Conservation (phyloP, 2,113 vertebrate species). For the Pygoscelis antarcticus region DNA sequence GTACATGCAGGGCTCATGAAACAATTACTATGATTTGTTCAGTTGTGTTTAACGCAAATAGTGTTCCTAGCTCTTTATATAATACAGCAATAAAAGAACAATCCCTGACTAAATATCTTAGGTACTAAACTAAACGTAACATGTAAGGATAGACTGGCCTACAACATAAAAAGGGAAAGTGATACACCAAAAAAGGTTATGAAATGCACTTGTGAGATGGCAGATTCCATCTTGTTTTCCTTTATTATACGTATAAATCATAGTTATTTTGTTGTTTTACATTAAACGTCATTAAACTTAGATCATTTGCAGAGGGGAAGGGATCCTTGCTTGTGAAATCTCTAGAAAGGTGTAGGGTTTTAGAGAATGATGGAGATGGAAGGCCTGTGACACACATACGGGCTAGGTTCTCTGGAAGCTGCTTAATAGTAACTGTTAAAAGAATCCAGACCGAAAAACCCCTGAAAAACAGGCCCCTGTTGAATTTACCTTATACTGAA, state of each 20-base stretch:
- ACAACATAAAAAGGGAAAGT: background rate
- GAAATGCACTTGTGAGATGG: background rate
- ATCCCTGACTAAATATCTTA: background rate
- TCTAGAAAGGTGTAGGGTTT: background rate
- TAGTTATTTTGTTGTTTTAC: background rate
- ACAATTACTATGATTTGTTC: background rate
- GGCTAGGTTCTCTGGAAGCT: background rate
- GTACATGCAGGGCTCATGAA: background rate
- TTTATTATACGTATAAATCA: background rate
- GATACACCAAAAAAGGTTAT: background rate
- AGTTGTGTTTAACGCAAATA: background rate
- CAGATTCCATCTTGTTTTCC: background rate
- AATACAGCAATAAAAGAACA: background rate
- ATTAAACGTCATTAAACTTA: background rate
- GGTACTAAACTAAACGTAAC: background rate
- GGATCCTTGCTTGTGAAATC: background rate
- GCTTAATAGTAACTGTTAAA: background rate
- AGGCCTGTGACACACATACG: background rate
- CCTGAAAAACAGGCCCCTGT: background rate
- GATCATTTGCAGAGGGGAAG: background rate
- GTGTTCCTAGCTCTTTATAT: background rate
- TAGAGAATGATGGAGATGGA: background rate
- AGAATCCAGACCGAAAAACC: background rate
- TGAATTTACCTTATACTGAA: background rate
- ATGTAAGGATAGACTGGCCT: background rate